phyloP scores from a whole-genome alignment of 2,797 vertebrate genomes.

The Semaprochilodus insignis region DNA sequence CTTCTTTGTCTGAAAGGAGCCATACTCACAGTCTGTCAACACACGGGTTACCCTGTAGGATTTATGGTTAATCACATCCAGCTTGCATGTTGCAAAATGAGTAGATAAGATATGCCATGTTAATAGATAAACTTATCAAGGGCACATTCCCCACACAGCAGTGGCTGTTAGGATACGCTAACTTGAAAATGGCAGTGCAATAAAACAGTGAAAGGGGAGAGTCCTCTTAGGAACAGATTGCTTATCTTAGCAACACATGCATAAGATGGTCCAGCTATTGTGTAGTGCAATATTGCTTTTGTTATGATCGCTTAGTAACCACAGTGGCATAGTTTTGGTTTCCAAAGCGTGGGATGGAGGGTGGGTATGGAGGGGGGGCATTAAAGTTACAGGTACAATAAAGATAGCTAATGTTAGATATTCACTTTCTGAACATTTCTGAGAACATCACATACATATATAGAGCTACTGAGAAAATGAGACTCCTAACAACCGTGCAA shows the following conservation, averaged over 20 bases:
- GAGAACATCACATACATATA: too few relatives aligned
- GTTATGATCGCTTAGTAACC: slow-evolving; percentile 10
- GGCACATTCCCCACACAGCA: slow-evolving; percentile 35
- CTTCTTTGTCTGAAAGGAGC: slow-evolving; percentile 39
- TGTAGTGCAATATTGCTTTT: slow-evolving; percentile 3
- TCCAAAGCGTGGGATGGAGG: not conserved
- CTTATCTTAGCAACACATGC: slow-evolving; percentile 14
- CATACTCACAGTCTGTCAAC: slow-evolving; percentile 33
- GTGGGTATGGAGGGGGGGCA: not conserved
- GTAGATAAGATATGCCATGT: slow-evolving; percentile 54
- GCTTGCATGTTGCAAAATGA: slow-evolving; percentile 34
- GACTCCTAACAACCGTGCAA: too few relatives aligned
- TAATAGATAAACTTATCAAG: slow-evolving; percentile 48
- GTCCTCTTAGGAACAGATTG: slow-evolving; percentile 27
- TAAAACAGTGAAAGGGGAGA: slow-evolving; percentile 8
- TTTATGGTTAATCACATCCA: slow-evolving; percentile 35
- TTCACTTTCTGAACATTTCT: not conserved
- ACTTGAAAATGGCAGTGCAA: slow-evolving; percentile 32
- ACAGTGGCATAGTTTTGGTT: slow-evolving; percentile 8
- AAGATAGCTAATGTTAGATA: not conserved
- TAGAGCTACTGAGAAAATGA: too few relatives aligned
- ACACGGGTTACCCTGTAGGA: slow-evolving; percentile 32
- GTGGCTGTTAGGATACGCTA: slow-evolving; percentile 8
- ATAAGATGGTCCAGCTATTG: slow-evolving; percentile 7
- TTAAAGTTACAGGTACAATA: not conserved